Evolutionary conservation across 2,797 vertebrate species (phyloP).

Genomic region (Eupleurogrammus muticus): DNA sequence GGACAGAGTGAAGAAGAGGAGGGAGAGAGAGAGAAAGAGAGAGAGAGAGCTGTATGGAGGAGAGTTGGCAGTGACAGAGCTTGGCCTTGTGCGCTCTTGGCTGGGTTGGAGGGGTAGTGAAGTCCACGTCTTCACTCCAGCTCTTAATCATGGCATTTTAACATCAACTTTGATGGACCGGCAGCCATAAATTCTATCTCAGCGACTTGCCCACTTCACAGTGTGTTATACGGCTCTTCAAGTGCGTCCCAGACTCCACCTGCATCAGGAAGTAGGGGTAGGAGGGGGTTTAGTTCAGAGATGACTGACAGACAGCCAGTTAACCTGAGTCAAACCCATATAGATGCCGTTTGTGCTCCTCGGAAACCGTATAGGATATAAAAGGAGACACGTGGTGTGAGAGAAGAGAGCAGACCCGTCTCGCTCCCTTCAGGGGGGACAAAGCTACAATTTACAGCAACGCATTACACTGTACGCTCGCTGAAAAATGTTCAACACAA

Average conservation of each 20-base stretch:
- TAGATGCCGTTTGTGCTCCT: conserved; percentile 24
- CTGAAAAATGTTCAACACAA: conserved; percentile 62
- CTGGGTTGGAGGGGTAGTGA: conserved; percentile 41
- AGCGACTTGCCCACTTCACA: conserved; percentile 73
- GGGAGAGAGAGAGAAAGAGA: conserved; percentile 31
- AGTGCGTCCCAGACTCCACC: conserved; percentile 70
- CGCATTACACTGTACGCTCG: conserved; percentile 9
- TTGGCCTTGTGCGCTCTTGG: conserved; percentile 73
- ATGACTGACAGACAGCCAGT: conserved; percentile 69
- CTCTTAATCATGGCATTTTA: conserved; percentile 85
- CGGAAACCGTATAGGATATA: conserved; percentile 19
- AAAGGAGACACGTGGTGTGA: conserved; percentile 9
- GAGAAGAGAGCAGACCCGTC: conserved; percentile 6
- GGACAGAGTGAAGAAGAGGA: no score
- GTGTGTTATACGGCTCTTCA: conserved; percentile 70
- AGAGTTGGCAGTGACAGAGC: conserved; percentile 55
- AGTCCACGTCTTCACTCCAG: conserved; percentile 70
- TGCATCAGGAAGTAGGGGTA: conserved; percentile 61
- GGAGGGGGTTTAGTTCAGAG: conserved; percentile 38
- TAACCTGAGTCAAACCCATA: conserved; percentile 37
- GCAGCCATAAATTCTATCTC: conserved; percentile 80
- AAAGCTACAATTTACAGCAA: conserved; percentile 43
- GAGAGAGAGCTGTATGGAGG: conserved; percentile 28
- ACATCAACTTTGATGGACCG: conserved; percentile 78
- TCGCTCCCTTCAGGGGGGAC: conserved; percentile 45